Conservation (phyloP, 1,140 invertebrate genomes). For the Cecropterus lyciades region DNA sequence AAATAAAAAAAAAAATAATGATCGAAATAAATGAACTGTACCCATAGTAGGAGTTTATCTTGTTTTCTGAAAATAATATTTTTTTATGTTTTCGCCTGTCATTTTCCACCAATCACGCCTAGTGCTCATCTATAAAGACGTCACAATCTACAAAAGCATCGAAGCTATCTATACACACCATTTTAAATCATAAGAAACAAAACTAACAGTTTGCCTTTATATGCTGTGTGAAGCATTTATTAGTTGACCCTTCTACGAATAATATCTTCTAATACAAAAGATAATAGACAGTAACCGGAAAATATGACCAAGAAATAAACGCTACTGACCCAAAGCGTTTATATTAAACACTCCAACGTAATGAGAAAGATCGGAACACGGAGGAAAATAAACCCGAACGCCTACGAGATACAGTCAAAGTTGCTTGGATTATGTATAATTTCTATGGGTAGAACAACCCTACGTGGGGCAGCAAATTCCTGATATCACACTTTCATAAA, state of each 20-base stretch:
- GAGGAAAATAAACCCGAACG: constrained; percentile 7
- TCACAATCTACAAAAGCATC: no score
- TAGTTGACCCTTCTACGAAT: constrained; percentile 7
- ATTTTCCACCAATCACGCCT: no score
- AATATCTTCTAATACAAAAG: constrained; percentile 15
- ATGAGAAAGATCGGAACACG: constrained; percentile 9
- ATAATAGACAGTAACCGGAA: constrained; percentile 15
- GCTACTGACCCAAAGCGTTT: constrained; percentile 25
- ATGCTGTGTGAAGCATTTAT: constrained; percentile 3
- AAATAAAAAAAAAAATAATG: no score
- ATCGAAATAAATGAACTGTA: no score
- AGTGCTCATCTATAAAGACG: no score
- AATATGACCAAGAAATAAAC: constrained; percentile 28
- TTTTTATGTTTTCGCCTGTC: no score
- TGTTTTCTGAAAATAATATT: no score
- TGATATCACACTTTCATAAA: constrained; percentile 17
- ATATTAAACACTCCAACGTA: constrained; percentile 29
- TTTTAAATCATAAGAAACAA: no score
- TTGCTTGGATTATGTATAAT: constrained; percentile 11
- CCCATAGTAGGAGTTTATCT: no score
- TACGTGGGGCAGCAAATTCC: neutral
- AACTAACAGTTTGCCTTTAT: no score
- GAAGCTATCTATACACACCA: no score
- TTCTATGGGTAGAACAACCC: constrained; percentile 2
- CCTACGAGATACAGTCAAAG: neutral